These are phyloP conservation scores for Coelinius sp. DNA, from an alignment of 2,888 invertebrate genomes.

Conservation along the genomic window DNA sequence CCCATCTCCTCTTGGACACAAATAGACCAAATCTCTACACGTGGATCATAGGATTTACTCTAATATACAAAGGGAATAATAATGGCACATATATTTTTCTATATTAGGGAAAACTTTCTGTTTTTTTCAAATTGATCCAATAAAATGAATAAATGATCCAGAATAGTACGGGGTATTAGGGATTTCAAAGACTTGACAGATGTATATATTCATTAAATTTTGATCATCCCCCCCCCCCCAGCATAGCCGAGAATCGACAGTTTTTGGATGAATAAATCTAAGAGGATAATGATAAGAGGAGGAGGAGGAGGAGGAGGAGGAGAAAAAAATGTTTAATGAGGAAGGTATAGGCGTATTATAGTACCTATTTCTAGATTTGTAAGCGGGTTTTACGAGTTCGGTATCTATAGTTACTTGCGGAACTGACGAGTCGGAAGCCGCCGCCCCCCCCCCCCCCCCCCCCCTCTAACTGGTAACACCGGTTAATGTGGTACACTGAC, in stretches of 20 bases:
- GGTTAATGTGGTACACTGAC: slow-evolving; percentile 70
- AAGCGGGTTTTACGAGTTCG: slow-evolving; percentile 27
- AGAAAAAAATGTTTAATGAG: not conserved
- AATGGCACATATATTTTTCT: no score
- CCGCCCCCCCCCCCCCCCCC: slow-evolving; percentile 32
- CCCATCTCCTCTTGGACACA: not conserved
- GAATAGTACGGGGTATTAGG: no score
- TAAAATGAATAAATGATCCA: no score
- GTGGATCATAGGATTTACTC: no score
- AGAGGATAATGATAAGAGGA: not conserved
- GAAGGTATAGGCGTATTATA: not conserved
- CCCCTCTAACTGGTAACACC: slow-evolving; percentile 51
- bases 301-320: no score
- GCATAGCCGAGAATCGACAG: not conserved
- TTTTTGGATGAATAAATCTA: not conserved
- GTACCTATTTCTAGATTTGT: slow-evolving; percentile 10
- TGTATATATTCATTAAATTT: no score
- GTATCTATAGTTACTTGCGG: slow-evolving; percentile 48
- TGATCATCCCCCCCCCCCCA: not conserved
- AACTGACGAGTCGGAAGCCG: slow-evolving; percentile 55
- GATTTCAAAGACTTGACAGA: no score
- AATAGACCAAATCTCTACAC: not conserved
- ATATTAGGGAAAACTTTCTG: no score
- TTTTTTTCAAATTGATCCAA: no score
- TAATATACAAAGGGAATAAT: no score